phyloP scores from a whole-genome alignment of 1,140 invertebrate genomes.

The Drosophila jambulina region DNA sequence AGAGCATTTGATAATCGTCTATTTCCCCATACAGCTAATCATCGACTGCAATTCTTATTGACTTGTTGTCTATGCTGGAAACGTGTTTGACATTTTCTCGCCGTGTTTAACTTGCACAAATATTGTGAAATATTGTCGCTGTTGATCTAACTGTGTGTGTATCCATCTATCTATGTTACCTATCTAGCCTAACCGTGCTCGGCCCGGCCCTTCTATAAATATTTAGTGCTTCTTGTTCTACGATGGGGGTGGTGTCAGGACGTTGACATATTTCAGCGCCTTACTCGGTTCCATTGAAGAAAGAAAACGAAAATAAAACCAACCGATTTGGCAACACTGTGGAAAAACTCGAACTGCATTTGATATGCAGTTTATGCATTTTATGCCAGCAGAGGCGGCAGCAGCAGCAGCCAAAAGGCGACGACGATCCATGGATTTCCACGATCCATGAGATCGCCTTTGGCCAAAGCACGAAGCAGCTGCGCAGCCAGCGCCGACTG shows the following conservation, averaged over 20 bases:
- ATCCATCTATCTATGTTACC: slow-evolving; percentile 7
- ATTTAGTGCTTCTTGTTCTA: slow-evolving; percentile 32
- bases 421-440: slow-evolving; percentile 20
- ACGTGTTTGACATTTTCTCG: slow-evolving; percentile 78
- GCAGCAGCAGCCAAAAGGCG: slow-evolving; percentile 27
- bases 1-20: slow-evolving; percentile 39
- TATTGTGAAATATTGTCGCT: slow-evolving; percentile 44
- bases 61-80: slow-evolving; percentile 66
- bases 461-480: slow-evolving; percentile 28
- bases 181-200: slow-evolving; percentile 11
- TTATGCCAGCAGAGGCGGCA: slow-evolving; percentile 27
- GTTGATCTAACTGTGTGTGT: slow-evolving; percentile 25
- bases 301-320: slow-evolving; percentile 48
- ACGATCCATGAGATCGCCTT: slow-evolving; percentile 33
- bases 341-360: slow-evolving; percentile 73
- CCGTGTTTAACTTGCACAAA: slow-evolving; percentile 63
- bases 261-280: slow-evolving; percentile 67
- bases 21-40: slow-evolving; percentile 12
- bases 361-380: slow-evolving; percentile 56
- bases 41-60: slow-evolving; percentile 59
- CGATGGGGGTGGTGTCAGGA: slow-evolving; percentile 34
- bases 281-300: slow-evolving; percentile 62
- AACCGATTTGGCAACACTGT: slow-evolving; percentile 74
- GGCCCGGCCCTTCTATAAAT: slow-evolving; percentile 45
- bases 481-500: slow-evolving; percentile 26